Base-by-base conservation (phyloP, 2,888 invertebrate species). In the Drosophila nr. perissopoda region DNA sequence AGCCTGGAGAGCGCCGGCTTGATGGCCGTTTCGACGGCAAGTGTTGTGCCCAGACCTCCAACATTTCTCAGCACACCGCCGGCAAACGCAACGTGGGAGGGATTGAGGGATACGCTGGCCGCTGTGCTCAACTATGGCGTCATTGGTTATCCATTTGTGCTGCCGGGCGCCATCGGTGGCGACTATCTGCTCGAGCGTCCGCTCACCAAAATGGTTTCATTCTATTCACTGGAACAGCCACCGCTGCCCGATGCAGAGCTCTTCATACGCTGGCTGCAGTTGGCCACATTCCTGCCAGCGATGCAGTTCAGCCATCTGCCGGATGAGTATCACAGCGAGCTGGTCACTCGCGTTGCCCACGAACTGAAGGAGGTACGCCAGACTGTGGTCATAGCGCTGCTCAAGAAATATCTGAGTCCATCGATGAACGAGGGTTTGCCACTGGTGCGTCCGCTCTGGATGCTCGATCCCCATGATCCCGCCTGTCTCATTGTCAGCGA, bases 161-260 rank as follows among this genome's bases (percentile, higher is more conserved):
- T 99, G 94, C 98, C 98, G 0, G 98, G 99, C 0, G 97, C 98
- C 6, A 97, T 99, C 0, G 99, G 99, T 0, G 99, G 98, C 0
- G 98, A 98, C 85, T 96, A 96, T 49, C 95, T 95, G 57, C 94
- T 96, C 74, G 95, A 95, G 4, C 85, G 81, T 2, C 76, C 89
- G 5, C 69, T 90, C 16, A 94, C 94, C 2, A 93, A 92, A 84
- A 93, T 93, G 92, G 73, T 91, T 10, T 91, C 95, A 25, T 95
- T 95, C 69, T 95, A 94, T 88, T 92, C 94, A 74, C 94, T 94
- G 57, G 94, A 92, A 69, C 94, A 94, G 62, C 95, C 94, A 85
- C 95, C 94, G 62, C 91, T 97, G 45, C 97, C 97, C 0, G 96
- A 97, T 79, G 95, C 95, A 76, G 98, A 98, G 90, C 93, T 98